Conservation (phyloP, 2,888 invertebrate genomes). For the Campoplex nolae region DNA sequence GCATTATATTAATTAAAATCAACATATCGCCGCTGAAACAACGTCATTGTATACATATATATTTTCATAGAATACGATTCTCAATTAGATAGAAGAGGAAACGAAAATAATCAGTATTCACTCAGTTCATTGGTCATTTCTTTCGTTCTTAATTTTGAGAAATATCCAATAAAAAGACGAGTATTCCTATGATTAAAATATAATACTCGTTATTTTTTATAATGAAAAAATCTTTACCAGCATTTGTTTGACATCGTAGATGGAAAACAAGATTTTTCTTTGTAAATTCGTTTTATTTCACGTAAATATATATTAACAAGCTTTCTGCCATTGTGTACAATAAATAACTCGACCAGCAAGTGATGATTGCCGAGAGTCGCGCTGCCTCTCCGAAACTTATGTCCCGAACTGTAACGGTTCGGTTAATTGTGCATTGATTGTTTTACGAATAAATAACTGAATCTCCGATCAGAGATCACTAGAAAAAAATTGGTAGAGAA, state of each 20-base stretch:
- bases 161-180: conserved; percentile 6
- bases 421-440: conserved; percentile 62
- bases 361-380: conserved; percentile 53
- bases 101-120: conserved; percentile 27
- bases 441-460: conserved; percentile 55
- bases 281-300: conserved; percentile 51
- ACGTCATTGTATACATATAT: conserved; percentile 39
- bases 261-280: conserved; percentile 3
- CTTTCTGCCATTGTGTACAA: conserved; percentile 52
- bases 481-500: conserved; percentile 13
- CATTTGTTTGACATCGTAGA: background rate
- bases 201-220: conserved; percentile 71
- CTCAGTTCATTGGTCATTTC: conserved; percentile 25
- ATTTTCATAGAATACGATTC: conserved; percentile 60
- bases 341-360: conserved; percentile 77
- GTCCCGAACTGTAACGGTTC: conserved; percentile 51
- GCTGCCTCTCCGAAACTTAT: conserved; percentile 34
- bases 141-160: conserved; percentile 19
- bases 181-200: conserved; percentile 48
- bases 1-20: conserved; percentile 25
- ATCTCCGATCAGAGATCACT: conserved; percentile 10
- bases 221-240: background rate
- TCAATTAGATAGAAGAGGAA: conserved; percentile 21
- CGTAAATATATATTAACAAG: conserved; percentile 55
- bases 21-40: conserved; percentile 57